Conservation (phyloP, 2,797 vertebrate genomes). For the Aulostomus chinensis region DNA sequence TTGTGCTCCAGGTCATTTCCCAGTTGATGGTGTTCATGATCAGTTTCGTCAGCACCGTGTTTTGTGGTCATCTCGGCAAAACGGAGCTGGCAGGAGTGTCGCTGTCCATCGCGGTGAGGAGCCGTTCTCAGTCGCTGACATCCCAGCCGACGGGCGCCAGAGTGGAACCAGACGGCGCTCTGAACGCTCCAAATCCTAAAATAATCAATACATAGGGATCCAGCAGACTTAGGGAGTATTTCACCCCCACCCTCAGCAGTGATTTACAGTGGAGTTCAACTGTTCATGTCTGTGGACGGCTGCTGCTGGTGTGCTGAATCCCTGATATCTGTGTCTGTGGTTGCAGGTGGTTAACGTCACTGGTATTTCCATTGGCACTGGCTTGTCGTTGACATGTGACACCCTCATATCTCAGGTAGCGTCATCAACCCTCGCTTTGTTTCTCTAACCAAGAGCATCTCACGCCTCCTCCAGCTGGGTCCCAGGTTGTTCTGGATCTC, state of each 20-base stretch:
- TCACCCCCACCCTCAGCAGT: too few species aligned
- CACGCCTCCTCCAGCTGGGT: slow-evolving; percentile 26
- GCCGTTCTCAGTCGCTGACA: background rate
- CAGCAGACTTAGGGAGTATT: too few species aligned
- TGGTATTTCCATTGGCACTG: slow-evolving; percentile 84
- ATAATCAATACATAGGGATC: too few species aligned
- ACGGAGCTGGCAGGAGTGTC: slow-evolving; percentile 84
- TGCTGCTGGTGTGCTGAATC: background rate
- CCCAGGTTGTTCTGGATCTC: slow-evolving; percentile 21
- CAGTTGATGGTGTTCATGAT: slow-evolving; percentile 85
- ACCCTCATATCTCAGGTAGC: slow-evolving; percentile 90
- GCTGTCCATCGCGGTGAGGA: slow-evolving; percentile 82
- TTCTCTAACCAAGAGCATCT: slow-evolving; percentile 24
- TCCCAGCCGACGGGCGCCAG: too few species aligned
- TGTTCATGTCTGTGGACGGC: too few species aligned
- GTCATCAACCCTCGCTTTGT: slow-evolving; percentile 17
- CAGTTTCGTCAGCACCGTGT: slow-evolving; percentile 85
- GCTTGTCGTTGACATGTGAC: slow-evolving; percentile 88
- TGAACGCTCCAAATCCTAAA: too few species aligned
- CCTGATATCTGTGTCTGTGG: background rate
- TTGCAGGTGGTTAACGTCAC: slow-evolving; percentile 88
- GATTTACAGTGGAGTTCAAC: too few species aligned
- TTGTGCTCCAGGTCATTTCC: slow-evolving; percentile 78
- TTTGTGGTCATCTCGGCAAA: slow-evolving; percentile 90
- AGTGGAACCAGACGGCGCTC: too few species aligned